Conservation (phyloP, 2,797 vertebrate genomes). For the Scolopax rusticola region DNA sequence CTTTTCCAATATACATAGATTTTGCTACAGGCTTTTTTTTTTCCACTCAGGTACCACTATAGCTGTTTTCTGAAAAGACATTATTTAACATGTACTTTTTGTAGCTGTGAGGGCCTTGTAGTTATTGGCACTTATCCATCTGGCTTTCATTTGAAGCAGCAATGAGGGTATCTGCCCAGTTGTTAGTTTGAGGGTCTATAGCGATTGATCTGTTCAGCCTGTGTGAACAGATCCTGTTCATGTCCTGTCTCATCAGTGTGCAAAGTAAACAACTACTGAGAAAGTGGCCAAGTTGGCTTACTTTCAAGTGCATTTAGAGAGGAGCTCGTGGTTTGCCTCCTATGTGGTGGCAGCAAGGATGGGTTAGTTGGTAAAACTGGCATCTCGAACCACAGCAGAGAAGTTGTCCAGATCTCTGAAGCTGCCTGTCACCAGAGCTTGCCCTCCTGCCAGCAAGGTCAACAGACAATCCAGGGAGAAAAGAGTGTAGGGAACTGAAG, state of each 20-base stretch:
- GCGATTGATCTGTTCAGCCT: neutral
- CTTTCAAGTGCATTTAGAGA: neutral
- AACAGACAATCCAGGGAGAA: neutral
- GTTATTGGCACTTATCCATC: neutral
- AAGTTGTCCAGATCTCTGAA: neutral
- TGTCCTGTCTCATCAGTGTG: neutral
- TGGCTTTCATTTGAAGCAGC: neutral
- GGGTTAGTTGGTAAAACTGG: neutral
- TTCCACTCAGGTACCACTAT: neutral
- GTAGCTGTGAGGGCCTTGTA: neutral
- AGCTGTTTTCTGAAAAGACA: neutral
- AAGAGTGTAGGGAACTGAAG: neutral
- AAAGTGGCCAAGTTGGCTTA: neutral
- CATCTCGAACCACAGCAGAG: neutral
- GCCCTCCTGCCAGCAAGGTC: neutral
- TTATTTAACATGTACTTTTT: rapidly evolving
- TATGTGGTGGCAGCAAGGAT: neutral
- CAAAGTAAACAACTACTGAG: neutral
- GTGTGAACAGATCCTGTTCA: neutral
- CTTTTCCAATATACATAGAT: neutral
- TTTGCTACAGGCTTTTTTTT: neutral
- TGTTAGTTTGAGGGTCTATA: neutral
- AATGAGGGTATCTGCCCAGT: neutral
- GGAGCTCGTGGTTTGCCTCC: neutral
- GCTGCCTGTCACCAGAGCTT: neutral